These are phyloP conservation scores for Gnathonemus echidnorhynchus DNA, from an alignment of 2,113 vertebrate genomes.

Conservation along the genomic window DNA sequence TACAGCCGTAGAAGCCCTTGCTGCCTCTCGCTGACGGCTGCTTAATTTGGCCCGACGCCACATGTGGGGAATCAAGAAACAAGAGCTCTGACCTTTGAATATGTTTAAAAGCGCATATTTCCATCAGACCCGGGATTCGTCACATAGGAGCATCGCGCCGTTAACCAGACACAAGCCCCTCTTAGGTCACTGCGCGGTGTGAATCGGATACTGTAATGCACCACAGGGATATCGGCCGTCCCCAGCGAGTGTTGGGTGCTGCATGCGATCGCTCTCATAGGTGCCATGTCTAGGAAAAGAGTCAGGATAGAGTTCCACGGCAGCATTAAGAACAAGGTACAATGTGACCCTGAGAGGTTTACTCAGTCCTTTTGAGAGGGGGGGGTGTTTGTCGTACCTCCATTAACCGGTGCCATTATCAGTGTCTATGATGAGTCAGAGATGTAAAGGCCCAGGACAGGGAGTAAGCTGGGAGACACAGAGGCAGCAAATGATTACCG, in stretches of 20 bases:
- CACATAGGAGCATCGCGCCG: not conserved
- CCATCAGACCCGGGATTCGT: not conserved
- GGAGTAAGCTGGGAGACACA: not conserved
- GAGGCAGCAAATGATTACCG: not conserved
- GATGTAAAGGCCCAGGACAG: not conserved
- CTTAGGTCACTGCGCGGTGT: constrained; percentile 15
- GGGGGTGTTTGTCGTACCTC: not conserved
- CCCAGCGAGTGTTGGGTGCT: constrained; percentile 26
- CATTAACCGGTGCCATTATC: not conserved
- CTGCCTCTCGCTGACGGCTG: not conserved
- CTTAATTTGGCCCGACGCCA: not conserved
- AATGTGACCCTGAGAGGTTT: not conserved
- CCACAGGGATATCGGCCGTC: constrained; percentile 31
- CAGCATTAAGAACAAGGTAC: not conserved
- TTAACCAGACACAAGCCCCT: not conserved
- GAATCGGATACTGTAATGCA: constrained; percentile 41
- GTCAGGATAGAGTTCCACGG: not conserved
- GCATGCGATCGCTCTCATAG: constrained; percentile 15
- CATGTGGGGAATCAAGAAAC: not conserved
- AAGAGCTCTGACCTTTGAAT: not conserved
- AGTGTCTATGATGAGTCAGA: not conserved
- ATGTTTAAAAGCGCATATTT: not conserved
- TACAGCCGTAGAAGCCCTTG: not conserved
- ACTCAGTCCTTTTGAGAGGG: not conserved
- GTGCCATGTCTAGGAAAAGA: not conserved